Evolutionary conservation across 2,888 invertebrate genomes (phyloP), one percentile per base, ranked within the genome.

Genomic region (Drosophila pullipes): DNA sequence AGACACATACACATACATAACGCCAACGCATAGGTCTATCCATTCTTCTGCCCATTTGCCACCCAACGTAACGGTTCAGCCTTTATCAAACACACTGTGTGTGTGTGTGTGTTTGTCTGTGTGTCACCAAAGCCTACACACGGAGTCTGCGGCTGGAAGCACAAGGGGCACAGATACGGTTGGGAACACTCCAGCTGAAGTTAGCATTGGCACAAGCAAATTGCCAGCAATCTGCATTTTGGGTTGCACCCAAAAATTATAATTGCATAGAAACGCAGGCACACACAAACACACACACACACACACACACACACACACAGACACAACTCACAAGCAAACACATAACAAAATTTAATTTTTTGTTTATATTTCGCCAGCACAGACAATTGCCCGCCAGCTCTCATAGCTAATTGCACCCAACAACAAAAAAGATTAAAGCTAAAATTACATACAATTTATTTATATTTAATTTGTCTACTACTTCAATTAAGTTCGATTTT

Each of bases 171-270:
- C 37, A 25, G 13, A 16, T 22, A n/a, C 18, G 50, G 18, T 6
- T 11, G 11, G 52, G 30, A 22, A 39, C 66, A 67, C 54, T 71
- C 59, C 64, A 66, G 60, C 60, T 44, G 58, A 54, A 69, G 78
- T 39, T 72, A 58, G 81, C 85, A 81, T 69, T 80, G 65, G 59
- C 70, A 62, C 63, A 75, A 83, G 81, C 86, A 83, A 86, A 86
- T 83, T 78, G 80, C 85, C 76, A 79, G 71, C 87, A 84, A 87
- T 83, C 87, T 87, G 85, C 85, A 87, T 82, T 83, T 84, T 71
- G 60, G 74, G 78, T 39, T 69, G 68, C 76, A 76, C 72, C 78
- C 76, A 71, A 82, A 82, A 85, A 84, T 85, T 87, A 84, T 85
- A 85, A 85, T 87, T 83, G 73, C 82, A 76, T 64, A 81, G 78